phyloP scores from a whole-genome alignment of 2,113 vertebrate species.

The Mandrillus leucophaeus region DNA sequence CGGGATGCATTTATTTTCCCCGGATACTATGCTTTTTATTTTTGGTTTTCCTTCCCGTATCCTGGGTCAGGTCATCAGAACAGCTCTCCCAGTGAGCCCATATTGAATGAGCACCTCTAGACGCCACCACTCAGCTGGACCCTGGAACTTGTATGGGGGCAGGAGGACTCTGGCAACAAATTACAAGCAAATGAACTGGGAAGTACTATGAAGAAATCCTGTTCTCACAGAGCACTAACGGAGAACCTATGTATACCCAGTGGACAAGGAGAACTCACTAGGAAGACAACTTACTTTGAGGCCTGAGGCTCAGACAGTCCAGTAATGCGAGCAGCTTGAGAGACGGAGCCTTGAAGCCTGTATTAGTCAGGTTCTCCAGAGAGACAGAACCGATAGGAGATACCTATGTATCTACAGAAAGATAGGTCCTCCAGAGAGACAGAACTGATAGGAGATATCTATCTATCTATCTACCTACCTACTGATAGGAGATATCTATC shows the following conservation, averaged over 20 bases:
- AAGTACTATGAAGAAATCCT: background rate
- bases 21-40: too few species aligned
- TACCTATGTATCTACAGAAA: too few species aligned
- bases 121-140: background rate
- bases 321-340: background rate
- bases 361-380: too few species aligned
- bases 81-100: background rate
- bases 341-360: too few species aligned
- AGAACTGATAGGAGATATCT: too few species aligned
- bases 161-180: background rate
- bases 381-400: too few species aligned
- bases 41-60: background rate
- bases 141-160: background rate
- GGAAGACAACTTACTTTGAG: background rate
- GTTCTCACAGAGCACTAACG: background rate
- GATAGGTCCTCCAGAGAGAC: too few species aligned
- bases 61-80: too few species aligned
- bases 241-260: too few species aligned
- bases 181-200: background rate
- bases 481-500: too few species aligned
- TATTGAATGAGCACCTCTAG: background rate
- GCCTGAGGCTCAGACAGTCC: background rate
- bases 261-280: background rate
- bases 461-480: too few species aligned
- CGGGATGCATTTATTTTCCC: too few species aligned